Evolutionary conservation across 2,797 vertebrate species (phyloP).

Genomic region (Florisuga fusca): DNA sequence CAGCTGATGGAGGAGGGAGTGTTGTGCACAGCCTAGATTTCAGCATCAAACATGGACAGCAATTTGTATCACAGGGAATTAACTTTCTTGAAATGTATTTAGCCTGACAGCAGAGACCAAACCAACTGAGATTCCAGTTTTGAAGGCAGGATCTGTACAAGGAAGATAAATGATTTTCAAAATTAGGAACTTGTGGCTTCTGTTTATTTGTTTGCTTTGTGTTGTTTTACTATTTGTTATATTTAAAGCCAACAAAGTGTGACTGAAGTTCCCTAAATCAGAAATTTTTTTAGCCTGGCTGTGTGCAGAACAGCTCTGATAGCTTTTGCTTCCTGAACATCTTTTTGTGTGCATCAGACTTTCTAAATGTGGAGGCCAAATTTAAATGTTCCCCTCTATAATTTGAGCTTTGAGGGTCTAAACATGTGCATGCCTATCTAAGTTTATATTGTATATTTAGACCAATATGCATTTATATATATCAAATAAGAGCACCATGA

Average conservation of each 20-base stretch:
- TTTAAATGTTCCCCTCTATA: not conserved
- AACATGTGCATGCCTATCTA: not conserved
- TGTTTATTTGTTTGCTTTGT: not conserved
- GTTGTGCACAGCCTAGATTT: not conserved
- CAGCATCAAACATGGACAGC: not conserved
- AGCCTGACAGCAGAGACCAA: not conserved
- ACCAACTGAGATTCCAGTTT: not conserved
- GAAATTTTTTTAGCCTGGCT: not conserved
- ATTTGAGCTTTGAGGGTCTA: not conserved
- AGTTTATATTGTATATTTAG: not conserved
- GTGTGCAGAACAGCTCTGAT: not conserved
- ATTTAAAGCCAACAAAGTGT: not conserved
- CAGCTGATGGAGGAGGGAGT: not conserved
- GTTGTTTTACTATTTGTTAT: not conserved
- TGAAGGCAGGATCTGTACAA: not conserved
- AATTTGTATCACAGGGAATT: not conserved
- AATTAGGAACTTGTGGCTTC: not conserved
- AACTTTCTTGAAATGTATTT: not conserved
- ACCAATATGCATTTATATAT: not conserved
- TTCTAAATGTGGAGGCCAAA: not conserved
- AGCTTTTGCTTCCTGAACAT: constrained; percentile 26
- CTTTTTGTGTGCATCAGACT: not conserved
- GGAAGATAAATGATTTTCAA: not conserved
- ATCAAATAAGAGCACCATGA: not conserved
- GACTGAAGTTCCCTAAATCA: not conserved